Conservation (phyloP, 2,888 invertebrate genomes). For the Drosophila lacicola region DNA sequence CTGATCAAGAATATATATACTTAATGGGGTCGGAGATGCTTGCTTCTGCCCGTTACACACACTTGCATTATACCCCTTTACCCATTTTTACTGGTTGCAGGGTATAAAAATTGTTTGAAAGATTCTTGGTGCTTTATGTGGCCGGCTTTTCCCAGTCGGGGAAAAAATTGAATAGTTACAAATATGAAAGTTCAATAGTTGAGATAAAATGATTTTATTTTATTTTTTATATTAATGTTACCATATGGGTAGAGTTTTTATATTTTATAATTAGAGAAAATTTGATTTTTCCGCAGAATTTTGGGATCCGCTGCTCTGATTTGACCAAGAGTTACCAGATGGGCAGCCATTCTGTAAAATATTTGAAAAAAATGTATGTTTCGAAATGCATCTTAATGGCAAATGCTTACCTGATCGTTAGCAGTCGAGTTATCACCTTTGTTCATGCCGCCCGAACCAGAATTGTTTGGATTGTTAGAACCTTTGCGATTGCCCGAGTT, state of each 20-base stretch:
- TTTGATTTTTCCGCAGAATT: constrained; percentile 73
- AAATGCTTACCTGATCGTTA: constrained; percentile 70
- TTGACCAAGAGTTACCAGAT: constrained; percentile 72
- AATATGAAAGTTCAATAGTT: constrained; percentile 44
- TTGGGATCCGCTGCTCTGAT: constrained; percentile 77
- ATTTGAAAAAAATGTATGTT: neutral
- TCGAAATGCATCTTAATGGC: neutral
- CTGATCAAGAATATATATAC: too few relatives aligned
- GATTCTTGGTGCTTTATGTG: too few relatives aligned
- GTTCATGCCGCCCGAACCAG: constrained; percentile 60
- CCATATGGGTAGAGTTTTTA: constrained; percentile 42
- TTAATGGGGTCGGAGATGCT: too few relatives aligned
- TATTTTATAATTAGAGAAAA: constrained; percentile 55
- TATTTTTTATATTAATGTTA: constrained; percentile 27
- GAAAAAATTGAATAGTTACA: constrained; percentile 36
- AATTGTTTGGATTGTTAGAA: constrained; percentile 71
- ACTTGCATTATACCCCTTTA: too few relatives aligned
- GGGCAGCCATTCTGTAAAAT: constrained; percentile 63
- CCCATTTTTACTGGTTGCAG: too few relatives aligned
- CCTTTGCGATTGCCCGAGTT: constrained; percentile 71
- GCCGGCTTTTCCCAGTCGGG: too few relatives aligned
- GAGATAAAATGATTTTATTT: constrained; percentile 31
- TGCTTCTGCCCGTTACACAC: too few relatives aligned
- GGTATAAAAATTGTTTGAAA: too few relatives aligned
- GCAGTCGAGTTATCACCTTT: constrained; percentile 65